Conservation (phyloP, 2,797 vertebrate species). For the Pseudomugil gertrudae region DNA sequence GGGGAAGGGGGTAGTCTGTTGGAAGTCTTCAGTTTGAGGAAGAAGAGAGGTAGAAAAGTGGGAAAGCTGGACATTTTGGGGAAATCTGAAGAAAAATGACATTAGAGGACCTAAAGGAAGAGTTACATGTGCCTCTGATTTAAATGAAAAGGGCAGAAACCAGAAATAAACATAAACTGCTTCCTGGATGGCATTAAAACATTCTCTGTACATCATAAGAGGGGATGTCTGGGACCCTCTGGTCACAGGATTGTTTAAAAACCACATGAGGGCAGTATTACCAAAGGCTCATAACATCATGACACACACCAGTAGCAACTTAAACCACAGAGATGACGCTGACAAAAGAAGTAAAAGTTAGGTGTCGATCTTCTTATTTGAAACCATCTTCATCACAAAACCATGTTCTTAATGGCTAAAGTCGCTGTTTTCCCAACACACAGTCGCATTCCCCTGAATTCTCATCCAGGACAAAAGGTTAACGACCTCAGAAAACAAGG, state of each 20-base stretch:
- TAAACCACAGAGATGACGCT: slow-evolving; percentile 31
- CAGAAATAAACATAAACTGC: background rate
- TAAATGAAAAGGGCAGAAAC: slow-evolving; percentile 8
- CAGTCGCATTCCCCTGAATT: slow-evolving; percentile 40
- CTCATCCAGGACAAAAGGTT: slow-evolving; percentile 48
- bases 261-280: slow-evolving; percentile 76
- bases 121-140: slow-evolving; percentile 4
- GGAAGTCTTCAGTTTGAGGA: slow-evolving; percentile 25
- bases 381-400: background rate
- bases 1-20: slow-evolving; percentile 13
- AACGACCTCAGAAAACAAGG: slow-evolving; percentile 67
- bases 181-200: background rate
- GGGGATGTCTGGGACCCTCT: slow-evolving; percentile 12
- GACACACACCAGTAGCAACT: slow-evolving; percentile 51
- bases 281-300: slow-evolving; percentile 51
- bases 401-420: background rate
- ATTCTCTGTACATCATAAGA: background rate
- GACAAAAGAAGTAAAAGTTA: slow-evolving; percentile 31
- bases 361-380: slow-evolving; percentile 20
- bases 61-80: slow-evolving; percentile 18
- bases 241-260: background rate
- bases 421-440: slow-evolving; percentile 7
- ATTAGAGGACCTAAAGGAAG: slow-evolving; percentile 11
- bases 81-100: slow-evolving; percentile 3
- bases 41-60: slow-evolving; percentile 30